Conservation (phyloP, 2,113 vertebrate genomes). For the Dolichallabes microphthalmus region DNA sequence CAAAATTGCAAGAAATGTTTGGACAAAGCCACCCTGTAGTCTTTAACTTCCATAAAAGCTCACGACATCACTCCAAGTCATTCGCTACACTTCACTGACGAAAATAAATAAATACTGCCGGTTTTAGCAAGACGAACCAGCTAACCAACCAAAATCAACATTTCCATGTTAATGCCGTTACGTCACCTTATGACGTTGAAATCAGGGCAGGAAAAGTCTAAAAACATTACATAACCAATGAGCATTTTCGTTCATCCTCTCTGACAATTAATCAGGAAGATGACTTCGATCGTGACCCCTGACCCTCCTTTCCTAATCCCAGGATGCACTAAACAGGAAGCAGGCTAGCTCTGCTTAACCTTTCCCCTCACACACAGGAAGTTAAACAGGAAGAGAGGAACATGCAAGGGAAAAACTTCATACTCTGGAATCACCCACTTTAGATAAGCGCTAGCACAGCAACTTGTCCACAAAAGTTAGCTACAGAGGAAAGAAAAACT, state of each 20-base stretch:
- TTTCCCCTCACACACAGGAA: slow-evolving; percentile 55
- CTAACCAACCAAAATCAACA: background rate
- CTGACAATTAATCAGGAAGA: slow-evolving; percentile 9
- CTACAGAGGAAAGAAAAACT: background rate
- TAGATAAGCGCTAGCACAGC: background rate
- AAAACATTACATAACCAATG: slow-evolving; percentile 46
- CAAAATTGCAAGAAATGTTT: background rate
- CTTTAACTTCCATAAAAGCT: background rate
- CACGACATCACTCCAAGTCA: background rate
- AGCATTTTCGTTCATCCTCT: slow-evolving; percentile 45
- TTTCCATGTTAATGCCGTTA: background rate
- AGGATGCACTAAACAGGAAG: slow-evolving; percentile 68
- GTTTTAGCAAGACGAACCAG: background rate
- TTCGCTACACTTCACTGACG: background rate
- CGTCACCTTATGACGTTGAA: background rate
- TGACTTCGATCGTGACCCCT: slow-evolving; percentile 24
- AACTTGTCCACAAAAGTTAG: background rate
- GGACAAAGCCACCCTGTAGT: background rate
- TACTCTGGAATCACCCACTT: background rate
- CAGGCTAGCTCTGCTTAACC: slow-evolving; percentile 60
- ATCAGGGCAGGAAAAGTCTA: slow-evolving; percentile 23
- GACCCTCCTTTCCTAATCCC: slow-evolving; percentile 37
- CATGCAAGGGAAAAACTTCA: slow-evolving; percentile 4
- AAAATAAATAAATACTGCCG: background rate
- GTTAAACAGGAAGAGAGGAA: slow-evolving; percentile 48